Evolutionary conservation across 1,140 invertebrate genomes (phyloP).

Genomic region (Psilanteris sp.): DNA sequence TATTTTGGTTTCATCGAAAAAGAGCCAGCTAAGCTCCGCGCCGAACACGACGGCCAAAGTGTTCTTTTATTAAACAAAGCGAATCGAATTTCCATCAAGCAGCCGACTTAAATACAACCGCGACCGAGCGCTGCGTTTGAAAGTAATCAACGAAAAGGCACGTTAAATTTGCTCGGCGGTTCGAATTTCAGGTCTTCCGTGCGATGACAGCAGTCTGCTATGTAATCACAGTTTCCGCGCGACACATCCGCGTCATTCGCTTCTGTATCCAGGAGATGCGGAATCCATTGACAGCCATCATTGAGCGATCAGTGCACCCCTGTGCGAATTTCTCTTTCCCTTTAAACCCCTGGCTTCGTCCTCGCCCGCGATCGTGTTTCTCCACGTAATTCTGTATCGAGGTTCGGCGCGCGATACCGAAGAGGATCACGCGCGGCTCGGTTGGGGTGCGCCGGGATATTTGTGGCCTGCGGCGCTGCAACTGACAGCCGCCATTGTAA

Average conservation of each 20-base stretch:
- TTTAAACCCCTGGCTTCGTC: neutral
- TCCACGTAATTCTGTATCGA: slow-evolving; percentile 62
- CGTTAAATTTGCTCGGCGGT: slow-evolving; percentile 34
- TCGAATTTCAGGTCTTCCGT: slow-evolving; percentile 31
- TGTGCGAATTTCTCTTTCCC: slow-evolving; percentile 16
- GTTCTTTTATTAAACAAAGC: no score
- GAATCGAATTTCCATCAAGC: no score
- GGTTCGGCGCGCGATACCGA: slow-evolving; percentile 56
- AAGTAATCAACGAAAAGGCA: slow-evolving; percentile 29
- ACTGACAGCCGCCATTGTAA: slow-evolving; percentile 63
- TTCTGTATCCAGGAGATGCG: slow-evolving; percentile 24
- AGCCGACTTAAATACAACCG: no score
- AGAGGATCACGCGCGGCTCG: slow-evolving; percentile 38
- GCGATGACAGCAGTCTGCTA: slow-evolving; percentile 49
- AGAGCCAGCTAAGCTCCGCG: no score
- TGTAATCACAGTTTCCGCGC: slow-evolving; percentile 68
- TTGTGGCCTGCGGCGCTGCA: slow-evolving; percentile 61
- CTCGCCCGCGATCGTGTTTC: slow-evolving; percentile 39
- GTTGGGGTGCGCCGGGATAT: slow-evolving; percentile 33
- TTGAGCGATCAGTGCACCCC: slow-evolving; percentile 68
- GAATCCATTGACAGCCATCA: slow-evolving; percentile 68
- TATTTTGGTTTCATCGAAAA: no score
- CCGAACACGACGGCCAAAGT: no score
- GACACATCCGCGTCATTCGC: slow-evolving; percentile 48
- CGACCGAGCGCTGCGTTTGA: neutral